These are phyloP conservation scores for Boloria selene DNA, from an alignment of 2,888 invertebrate species.

Conservation along the genomic window DNA sequence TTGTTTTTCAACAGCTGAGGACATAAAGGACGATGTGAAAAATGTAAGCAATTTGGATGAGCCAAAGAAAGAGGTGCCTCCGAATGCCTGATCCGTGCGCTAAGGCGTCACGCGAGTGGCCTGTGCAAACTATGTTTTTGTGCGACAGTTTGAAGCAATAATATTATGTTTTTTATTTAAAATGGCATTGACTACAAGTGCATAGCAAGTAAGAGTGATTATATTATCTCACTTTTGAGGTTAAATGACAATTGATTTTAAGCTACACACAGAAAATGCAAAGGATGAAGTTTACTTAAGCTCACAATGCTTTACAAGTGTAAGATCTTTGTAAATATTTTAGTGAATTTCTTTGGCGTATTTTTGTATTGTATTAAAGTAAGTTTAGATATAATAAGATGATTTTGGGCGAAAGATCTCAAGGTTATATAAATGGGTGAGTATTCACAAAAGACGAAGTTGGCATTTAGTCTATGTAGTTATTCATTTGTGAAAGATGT, in stretches of 20 bases:
- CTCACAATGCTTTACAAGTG: conserved; percentile 7
- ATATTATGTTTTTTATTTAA: conserved; percentile 3
- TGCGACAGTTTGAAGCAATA: neutral
- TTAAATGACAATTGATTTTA: neutral
- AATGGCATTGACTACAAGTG: conserved; percentile 21
- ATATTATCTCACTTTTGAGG: neutral
- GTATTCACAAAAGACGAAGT: neutral
- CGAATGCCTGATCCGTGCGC: conserved; percentile 84
- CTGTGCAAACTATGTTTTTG: neutral
- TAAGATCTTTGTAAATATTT: conserved; percentile 20
- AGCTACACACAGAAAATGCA: neutral
- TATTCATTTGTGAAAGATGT: neutral
- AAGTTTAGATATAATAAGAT: conserved; percentile 11
- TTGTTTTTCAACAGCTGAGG: conserved; percentile 74
- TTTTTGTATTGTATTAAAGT: conserved; percentile 15
- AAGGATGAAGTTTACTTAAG: neutral
- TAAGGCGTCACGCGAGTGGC: conserved; percentile 15
- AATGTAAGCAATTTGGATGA: conserved; percentile 83
- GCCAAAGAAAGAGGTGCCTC: conserved; percentile 84
- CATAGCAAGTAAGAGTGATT: conserved; percentile 18
- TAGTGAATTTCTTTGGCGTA: conserved; percentile 11
- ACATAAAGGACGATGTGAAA: conserved; percentile 84
- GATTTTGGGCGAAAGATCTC: conserved; percentile 19
- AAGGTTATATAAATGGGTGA: conserved; percentile 10
- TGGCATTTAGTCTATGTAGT: conserved; percentile 6